Evolutionary conservation across 2,113 vertebrate species (phyloP).

Genomic region (Ancistrus triradiatus): DNA sequence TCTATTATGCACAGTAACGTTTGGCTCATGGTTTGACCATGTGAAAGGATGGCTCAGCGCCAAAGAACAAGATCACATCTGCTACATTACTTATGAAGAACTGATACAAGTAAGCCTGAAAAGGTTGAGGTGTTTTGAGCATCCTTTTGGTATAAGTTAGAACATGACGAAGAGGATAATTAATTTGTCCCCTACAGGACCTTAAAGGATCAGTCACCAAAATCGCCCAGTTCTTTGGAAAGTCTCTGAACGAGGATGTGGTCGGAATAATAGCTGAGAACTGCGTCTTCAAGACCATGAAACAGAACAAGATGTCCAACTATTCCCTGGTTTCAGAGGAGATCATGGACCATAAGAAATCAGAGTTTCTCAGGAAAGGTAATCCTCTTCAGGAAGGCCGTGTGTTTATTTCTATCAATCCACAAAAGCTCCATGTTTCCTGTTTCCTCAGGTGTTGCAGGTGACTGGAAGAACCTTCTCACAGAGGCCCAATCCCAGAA

Average conservation of each 20-base stretch:
- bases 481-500: conserved; percentile 51
- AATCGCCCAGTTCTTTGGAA: conserved; percentile 54
- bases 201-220: conserved; percentile 44
- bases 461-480: conserved; percentile 67
- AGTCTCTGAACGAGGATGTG: conserved; percentile 49
- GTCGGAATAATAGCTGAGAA: conserved; percentile 53
- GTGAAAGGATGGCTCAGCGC: conserved; percentile 63
- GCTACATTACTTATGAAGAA: conserved; percentile 60
- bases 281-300: conserved; percentile 67
- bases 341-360: conserved; percentile 60
- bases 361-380: conserved; percentile 67
- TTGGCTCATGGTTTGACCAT: conserved; percentile 71
- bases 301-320: conserved; percentile 68
- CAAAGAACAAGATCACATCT: conserved; percentile 45
- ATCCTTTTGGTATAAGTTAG: no score
- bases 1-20: conserved; percentile 53
- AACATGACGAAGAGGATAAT: not conserved
- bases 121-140: not conserved
- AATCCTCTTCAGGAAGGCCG: not conserved
- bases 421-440: not conserved
- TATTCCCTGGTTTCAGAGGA: conserved; percentile 56
- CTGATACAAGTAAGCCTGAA: conserved; percentile 48
- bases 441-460: conserved; percentile 58
- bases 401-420: not conserved
- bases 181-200: conserved; percentile 52